Conservation (phyloP, 2,113 vertebrate species). For the Cichladusa arquata region DNA sequence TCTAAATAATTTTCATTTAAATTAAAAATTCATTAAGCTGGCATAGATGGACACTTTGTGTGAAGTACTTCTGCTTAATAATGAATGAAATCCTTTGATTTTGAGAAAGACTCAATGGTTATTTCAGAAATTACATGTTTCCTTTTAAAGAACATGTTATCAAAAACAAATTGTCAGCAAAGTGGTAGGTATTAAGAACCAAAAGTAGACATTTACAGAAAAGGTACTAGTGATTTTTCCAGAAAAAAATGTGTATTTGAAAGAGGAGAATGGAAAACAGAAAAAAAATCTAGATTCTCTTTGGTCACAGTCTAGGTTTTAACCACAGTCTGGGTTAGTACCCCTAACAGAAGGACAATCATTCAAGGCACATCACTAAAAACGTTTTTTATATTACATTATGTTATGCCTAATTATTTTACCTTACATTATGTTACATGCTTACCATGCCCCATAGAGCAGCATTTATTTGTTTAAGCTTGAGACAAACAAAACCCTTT, state of each 20-base stretch:
- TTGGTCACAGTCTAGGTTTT: neutral
- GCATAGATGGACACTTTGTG: neutral
- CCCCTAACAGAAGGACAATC: neutral
- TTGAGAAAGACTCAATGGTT: neutral
- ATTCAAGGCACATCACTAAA: neutral
- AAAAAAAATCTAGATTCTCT: neutral
- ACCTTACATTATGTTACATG: neutral
- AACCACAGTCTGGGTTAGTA: neutral
- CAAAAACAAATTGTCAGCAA: neutral
- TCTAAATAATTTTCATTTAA: neutral
- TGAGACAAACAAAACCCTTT: neutral
- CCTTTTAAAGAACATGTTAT: neutral
- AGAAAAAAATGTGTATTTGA: neutral
- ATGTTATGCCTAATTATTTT: neutral
- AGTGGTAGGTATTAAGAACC: neutral
- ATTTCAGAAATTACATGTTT: neutral
- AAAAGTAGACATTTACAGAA: neutral
- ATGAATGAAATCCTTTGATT: conserved; percentile 5
- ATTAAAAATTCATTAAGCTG: conserved; percentile 62
- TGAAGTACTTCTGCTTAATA: conserved; percentile 15
- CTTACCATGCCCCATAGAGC: neutral
- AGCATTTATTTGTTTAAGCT: neutral
- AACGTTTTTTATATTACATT: neutral
- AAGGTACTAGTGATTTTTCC: neutral
- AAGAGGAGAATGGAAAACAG: neutral